Evolutionary conservation across 2,888 invertebrate species (phyloP).

Genomic region (Diabrotica balteata): DNA sequence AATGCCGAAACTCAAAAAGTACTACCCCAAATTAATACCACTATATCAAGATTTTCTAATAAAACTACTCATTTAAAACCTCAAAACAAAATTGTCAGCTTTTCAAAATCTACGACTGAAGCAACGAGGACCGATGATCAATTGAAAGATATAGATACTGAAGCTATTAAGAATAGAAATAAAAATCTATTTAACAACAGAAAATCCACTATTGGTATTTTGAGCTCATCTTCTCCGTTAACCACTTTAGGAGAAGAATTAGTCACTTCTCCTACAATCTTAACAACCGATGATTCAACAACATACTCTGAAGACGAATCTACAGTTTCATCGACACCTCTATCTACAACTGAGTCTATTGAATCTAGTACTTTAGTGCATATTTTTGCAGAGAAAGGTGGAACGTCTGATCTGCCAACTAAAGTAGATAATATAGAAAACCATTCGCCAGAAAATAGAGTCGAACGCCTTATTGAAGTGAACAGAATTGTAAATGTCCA

Average conservation of each 20-base stretch:
- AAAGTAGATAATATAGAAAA: slow-evolving; percentile 54
- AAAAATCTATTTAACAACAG: slow-evolving; percentile 60
- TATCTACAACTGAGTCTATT: slow-evolving; percentile 39
- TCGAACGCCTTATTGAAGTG: slow-evolving; percentile 71
- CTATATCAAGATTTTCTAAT: slow-evolving; percentile 28
- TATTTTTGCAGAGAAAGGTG: slow-evolving; percentile 60
- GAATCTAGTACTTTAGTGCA: slow-evolving; percentile 60
- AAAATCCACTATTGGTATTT: slow-evolving; percentile 22
- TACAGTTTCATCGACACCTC: slow-evolving; percentile 10
- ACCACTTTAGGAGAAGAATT: slow-evolving; percentile 9
- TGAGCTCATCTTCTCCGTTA: slow-evolving; percentile 16
- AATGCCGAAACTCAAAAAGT: neutral
- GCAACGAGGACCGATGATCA: slow-evolving; percentile 35
- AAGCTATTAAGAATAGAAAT: slow-evolving; percentile 64
- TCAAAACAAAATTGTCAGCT: slow-evolving; percentile 26
- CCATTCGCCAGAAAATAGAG: slow-evolving; percentile 48
- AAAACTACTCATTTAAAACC: slow-evolving; percentile 20
- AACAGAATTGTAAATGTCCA: slow-evolving; percentile 74
- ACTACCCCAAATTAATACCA: slow-evolving; percentile 51
- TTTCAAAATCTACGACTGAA: slow-evolving; percentile 39
- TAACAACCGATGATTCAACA: slow-evolving; percentile 6
- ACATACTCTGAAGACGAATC: slow-evolving; percentile 30
- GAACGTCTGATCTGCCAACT: slow-evolving; percentile 44
- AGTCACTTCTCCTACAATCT: neutral
- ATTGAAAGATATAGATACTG: slow-evolving; percentile 59